phyloP scores from a whole-genome alignment of 2,888 invertebrate genomes.

The Incurvaria masculella region DNA sequence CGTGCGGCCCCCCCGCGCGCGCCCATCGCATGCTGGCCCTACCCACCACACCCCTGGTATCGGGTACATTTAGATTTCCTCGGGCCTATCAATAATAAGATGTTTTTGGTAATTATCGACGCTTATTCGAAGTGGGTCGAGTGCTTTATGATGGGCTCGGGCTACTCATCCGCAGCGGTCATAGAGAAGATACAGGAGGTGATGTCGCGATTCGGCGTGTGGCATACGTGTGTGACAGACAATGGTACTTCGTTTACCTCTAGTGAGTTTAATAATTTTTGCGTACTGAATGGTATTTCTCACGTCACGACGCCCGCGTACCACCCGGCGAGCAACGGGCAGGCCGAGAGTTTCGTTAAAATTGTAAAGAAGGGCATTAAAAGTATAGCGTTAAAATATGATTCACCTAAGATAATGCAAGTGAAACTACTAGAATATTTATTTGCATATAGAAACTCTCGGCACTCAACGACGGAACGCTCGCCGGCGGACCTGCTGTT shows the following conservation, averaged over 20 bases:
- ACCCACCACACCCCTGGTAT: constrained; percentile 11
- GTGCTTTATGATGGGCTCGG: constrained; percentile 13
- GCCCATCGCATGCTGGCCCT: constrained; percentile 11
- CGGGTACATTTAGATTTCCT: constrained; percentile 18
- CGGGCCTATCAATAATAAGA: constrained; percentile 13
- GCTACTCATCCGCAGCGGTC: constrained; percentile 6
- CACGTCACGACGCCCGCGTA: constrained; percentile 14
- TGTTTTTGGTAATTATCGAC: constrained; percentile 16
- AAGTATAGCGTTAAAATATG: constrained; percentile 6
- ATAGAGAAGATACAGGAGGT: constrained; percentile 13
- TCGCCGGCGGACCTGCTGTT: constrained; percentile 3
- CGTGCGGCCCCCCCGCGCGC: constrained; percentile 11
- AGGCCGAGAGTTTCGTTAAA: constrained; percentile 15
- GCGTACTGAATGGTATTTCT: constrained; percentile 14
- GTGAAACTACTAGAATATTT: constrained; percentile 11
- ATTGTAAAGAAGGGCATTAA: constrained; percentile 16
- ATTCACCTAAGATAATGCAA: constrained; percentile 1
- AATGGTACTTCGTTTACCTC: constrained; percentile 16
- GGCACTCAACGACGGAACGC: constrained; percentile 9
- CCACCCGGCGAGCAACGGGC: constrained; percentile 14
- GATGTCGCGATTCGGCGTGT: constrained; percentile 13
- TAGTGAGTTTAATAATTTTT: constrained; percentile 13
- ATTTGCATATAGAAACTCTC: constrained; percentile 13
- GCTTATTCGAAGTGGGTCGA: constrained; percentile 19
- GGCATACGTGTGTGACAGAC: constrained; percentile 15